These are phyloP conservation scores for Ormyrus nitidulus DNA, from an alignment of 2,888 invertebrate species.

Conservation along the genomic window DNA sequence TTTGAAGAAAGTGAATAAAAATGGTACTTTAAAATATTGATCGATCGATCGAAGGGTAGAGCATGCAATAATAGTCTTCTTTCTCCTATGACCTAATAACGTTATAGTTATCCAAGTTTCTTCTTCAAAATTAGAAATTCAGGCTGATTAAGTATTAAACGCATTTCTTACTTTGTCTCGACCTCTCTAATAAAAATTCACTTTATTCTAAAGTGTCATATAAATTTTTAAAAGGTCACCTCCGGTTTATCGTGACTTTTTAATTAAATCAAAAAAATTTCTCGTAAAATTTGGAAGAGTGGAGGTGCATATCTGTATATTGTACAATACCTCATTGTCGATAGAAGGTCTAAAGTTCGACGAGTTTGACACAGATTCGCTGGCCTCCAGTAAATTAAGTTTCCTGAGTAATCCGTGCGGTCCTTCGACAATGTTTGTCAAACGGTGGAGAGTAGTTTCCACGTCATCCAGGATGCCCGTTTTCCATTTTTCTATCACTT, in stretches of 20 bases:
- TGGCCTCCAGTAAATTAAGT: conserved; percentile 63
- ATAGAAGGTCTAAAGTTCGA: conserved; percentile 25
- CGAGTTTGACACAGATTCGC: conserved; percentile 24
- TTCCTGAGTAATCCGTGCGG: conserved; percentile 67
- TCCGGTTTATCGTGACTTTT: too few relatives aligned
- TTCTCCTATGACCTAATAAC: too few relatives aligned
- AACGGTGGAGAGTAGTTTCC: conserved; percentile 63
- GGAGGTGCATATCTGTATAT: conserved; percentile 5
- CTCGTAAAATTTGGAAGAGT: conserved; percentile 3
- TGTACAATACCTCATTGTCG: conserved; percentile 41
- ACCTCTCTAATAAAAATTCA: too few relatives aligned
- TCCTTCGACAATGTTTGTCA: conserved; percentile 67
- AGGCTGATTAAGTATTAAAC: too few relatives aligned
- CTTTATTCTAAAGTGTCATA: background rate
- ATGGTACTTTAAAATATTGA: too few relatives aligned
- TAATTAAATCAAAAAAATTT: conserved; percentile 12
- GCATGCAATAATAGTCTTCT: too few relatives aligned
- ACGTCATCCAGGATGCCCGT: conserved; percentile 66
- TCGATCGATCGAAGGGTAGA: too few relatives aligned
- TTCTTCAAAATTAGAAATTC: too few relatives aligned
- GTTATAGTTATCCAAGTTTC: too few relatives aligned
- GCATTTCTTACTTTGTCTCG: too few relatives aligned
- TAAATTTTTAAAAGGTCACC: background rate
- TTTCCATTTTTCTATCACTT: conserved; percentile 71
- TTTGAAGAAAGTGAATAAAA: too few relatives aligned